Evolutionary conservation across 1,140 invertebrate genomes (phyloP).

Genomic region (Apis laboriosa): DNA sequence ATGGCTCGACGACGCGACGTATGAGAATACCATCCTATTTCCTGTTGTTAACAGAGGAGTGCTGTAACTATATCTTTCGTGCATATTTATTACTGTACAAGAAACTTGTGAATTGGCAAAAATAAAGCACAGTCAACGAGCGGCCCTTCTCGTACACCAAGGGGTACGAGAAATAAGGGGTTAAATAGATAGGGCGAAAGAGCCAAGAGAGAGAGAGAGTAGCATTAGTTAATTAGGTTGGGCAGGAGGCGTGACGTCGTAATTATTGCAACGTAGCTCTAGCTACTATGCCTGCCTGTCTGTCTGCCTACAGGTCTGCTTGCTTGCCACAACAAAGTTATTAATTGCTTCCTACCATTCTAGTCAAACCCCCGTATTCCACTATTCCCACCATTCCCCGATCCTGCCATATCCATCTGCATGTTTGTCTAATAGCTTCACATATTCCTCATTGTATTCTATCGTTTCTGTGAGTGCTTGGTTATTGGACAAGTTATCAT

Average conservation of each 20-base stretch:
- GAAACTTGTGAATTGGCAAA: constrained; percentile 30
- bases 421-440: constrained; percentile 60
- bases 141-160: too few relatives aligned
- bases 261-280: constrained; percentile 76
- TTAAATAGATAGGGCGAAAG: not conserved
- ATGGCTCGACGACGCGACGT: not conserved
- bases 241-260: constrained; percentile 77
- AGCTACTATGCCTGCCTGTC: constrained; percentile 56
- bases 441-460: constrained; percentile 62
- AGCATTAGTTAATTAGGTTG: constrained; percentile 78
- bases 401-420: constrained; percentile 31
- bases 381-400: not conserved
- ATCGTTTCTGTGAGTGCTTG: constrained; percentile 42
- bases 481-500: constrained; percentile 33
- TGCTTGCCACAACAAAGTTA: constrained; percentile 77
- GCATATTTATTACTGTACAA: constrained; percentile 28
- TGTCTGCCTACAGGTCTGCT: constrained; percentile 60
- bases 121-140: constrained; percentile 23
- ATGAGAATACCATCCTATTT: not conserved
- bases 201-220: constrained; percentile 43
- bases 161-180: not conserved
- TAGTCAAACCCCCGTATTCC: constrained; percentile 43
- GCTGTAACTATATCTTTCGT: constrained; percentile 6
- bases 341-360: constrained; percentile 79
- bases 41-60: constrained; percentile 3